A percentile compares a stretch with the other conserved stretches of the same genome.
Evolutionary conservation across 2,797 vertebrate genomes (phyloP).

Genomic region (Galaxias olidus): DNA sequence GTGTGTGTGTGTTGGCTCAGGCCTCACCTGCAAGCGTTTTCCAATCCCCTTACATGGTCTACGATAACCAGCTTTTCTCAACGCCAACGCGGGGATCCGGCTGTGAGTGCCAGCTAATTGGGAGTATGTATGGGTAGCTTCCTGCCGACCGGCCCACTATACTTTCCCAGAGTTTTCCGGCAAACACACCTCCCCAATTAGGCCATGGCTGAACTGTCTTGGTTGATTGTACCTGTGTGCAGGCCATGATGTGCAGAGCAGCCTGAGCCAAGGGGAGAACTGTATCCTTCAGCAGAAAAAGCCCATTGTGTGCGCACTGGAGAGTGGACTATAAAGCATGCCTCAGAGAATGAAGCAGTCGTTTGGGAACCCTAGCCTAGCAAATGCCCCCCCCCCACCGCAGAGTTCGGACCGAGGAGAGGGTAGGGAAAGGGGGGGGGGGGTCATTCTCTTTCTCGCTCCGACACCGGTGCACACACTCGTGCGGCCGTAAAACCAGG

Average conservation of each 20-base stretch:
- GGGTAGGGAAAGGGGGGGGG: no score
- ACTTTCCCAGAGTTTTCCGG: slow-evolving; percentile 8
- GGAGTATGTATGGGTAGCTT: slow-evolving; percentile 17
- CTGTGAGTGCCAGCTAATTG: slow-evolving; percentile 3
- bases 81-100: slow-evolving; percentile 5
- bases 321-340: slow-evolving; percentile 38
- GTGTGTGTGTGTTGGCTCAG: background rate
- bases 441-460: slow-evolving; percentile 27
- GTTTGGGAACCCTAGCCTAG: slow-evolving; percentile 35
- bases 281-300: slow-evolving; percentile 19
- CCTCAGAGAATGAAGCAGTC: slow-evolving; percentile 45
- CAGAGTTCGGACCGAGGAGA: slow-evolving; percentile 22
- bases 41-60: slow-evolving; percentile 23
- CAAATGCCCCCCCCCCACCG: slow-evolving; percentile 37
- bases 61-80: slow-evolving; percentile 25
- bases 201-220: slow-evolving; percentile 7
- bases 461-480: slow-evolving; percentile 32
- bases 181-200: slow-evolving; percentile 22
- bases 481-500: slow-evolving; percentile 53
- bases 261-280: background rate
- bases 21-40: slow-evolving; percentile 24
- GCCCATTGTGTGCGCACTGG: slow-evolving; percentile 22
- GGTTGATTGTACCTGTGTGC: slow-evolving; percentile 13
- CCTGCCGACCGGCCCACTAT: background rate
- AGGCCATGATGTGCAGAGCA: slow-evolving; percentile 4